Percentiles rank a stretch among this genome's conserved stretches.
These are phyloP conservation scores for Etheostoma perlongum DNA, from an alignment of 2,797 vertebrate species.

Conservation along the genomic window DNA sequence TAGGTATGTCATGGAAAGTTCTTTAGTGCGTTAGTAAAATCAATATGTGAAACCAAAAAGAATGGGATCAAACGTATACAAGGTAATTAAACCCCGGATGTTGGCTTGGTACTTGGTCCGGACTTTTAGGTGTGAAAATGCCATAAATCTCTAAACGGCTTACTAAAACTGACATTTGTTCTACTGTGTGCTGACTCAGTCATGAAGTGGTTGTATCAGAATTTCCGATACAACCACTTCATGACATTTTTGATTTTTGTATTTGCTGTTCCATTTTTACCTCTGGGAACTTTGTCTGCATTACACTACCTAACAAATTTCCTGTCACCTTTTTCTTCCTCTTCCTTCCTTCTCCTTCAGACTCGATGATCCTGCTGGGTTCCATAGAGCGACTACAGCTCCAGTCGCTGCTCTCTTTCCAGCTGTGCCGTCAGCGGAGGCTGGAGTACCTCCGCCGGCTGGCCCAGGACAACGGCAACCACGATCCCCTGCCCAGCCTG, in stretches of 20 bases:
- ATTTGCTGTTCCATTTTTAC: background rate
- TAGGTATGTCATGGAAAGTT: no score
- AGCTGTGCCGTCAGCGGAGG: slow-evolving; percentile 88
- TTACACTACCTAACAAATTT: background rate
- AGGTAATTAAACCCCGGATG: no score
- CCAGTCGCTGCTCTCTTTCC: slow-evolving; percentile 89
- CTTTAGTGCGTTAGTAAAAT: no score
- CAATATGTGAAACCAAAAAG: no score
- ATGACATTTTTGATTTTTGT: background rate
- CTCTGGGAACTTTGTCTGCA: background rate
- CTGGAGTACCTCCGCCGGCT: slow-evolving; percentile 86
- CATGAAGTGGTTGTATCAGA: no score
- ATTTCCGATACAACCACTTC: background rate
- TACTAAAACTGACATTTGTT: background rate
- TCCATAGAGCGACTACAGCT: slow-evolving; percentile 96
- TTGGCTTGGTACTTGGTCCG: no score
- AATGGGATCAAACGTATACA: no score
- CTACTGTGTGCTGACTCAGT: background rate
- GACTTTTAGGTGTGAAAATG: no score
- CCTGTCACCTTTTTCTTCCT: background rate
- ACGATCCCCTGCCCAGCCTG: slow-evolving; percentile 76
- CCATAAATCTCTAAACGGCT: background rate
- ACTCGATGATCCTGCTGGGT: slow-evolving; percentile 98
- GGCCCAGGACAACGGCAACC: slow-evolving; percentile 82
- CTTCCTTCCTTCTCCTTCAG: slow-evolving; percentile 55